Evolutionary conservation across 2,113 vertebrate species (phyloP).

Genomic region (Leptosomus discolor): DNA sequence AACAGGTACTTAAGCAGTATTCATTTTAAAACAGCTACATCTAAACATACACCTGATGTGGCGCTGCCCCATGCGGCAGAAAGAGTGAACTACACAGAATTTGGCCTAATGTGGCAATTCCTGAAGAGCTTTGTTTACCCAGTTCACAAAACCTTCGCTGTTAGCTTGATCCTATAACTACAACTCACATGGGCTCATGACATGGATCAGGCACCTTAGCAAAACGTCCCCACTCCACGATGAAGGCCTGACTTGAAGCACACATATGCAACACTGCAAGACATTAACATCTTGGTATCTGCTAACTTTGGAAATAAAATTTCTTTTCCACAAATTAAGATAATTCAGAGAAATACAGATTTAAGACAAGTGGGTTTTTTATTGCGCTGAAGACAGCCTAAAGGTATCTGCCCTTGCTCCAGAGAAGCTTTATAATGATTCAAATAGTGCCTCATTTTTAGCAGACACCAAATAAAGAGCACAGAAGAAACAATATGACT

Average conservation of each 20-base stretch:
- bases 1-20: background rate
- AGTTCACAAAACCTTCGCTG: background rate
- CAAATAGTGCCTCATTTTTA: background rate
- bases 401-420: background rate
- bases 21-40: background rate
- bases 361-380: background rate
- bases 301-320: background rate
- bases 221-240: background rate
- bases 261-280: rapidly evolving
- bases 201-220: background rate
- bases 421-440: background rate
- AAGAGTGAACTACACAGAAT: background rate
- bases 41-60: background rate
- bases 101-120: background rate
- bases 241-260: background rate
- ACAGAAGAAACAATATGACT: background rate
- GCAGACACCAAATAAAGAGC: background rate
- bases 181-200: rapidly evolving
- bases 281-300: background rate
- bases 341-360: background rate
- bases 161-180: background rate
- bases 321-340: background rate
- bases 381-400: background rate
- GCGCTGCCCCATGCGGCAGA: background rate
- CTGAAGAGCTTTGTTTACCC: rapidly evolving